Base-by-base conservation (phyloP, 2,797 vertebrate species). In the Liparis tanakae region DNA sequence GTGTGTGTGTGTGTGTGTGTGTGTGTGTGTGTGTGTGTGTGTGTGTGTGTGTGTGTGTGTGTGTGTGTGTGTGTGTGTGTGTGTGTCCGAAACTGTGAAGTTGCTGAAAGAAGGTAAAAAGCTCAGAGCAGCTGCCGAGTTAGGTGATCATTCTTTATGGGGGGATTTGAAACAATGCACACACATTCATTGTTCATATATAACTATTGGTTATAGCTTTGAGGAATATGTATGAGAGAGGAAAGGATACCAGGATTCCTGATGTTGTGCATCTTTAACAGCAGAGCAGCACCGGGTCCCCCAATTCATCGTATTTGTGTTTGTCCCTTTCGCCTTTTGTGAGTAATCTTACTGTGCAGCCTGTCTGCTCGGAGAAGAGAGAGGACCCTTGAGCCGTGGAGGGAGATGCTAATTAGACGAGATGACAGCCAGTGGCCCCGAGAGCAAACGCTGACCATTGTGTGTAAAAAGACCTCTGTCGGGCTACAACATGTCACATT, bases 371-470 rank as follows among this genome's bases (percentile, higher is more conserved):
- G 43, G 67, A 82, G 78, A 84, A 72, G 78, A 82, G 80, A 86
- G 66, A 70, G 74, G 74, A 86, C 87, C 85, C 87, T 83, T 83
- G 83, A 89, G 85, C 78, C 25, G 70, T 86, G 84, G 77, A 78
- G 78, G 83, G 78, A 87, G 81, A 85, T 86, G 87, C 76, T 85
- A 88, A 88, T 90, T 84, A 82, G 86, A 86, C 60, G 37, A 89
- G 87, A 90, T 86, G 88, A 85, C 84, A 90, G 85, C 80, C 79
- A 76, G 72, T 78, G 84, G 78, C 80, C 84, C 81, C 72, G 44
- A 85, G 78, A 85, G 79, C 67, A 79, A 84, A 87, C 78, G 74
- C 74, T 73, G 83, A 70, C 82, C 70, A 81, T 80, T 85, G 80
- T 60, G 69, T 74, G 67, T 80, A 69, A 83, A 68, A 85, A 64